These are phyloP conservation scores for Merops nubicus DNA, from an alignment of 2,113 vertebrate species.

Conservation along the genomic window DNA sequence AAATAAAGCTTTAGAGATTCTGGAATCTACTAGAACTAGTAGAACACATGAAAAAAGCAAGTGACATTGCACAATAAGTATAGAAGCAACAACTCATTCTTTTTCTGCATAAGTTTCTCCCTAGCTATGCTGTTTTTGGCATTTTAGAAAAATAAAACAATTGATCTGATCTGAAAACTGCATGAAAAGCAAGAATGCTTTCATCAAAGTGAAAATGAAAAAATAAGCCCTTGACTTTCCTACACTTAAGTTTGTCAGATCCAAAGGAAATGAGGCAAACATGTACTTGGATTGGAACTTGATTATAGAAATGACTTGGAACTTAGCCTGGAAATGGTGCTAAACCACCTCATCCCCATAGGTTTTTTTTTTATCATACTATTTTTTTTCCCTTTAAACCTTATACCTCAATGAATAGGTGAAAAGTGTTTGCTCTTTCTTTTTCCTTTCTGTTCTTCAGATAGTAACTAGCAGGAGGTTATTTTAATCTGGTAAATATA, in stretches of 20 bases:
- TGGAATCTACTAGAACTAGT: background rate
- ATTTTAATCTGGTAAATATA: constrained; percentile 18
- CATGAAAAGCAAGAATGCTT: constrained; percentile 59
- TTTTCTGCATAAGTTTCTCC: constrained; percentile 39
- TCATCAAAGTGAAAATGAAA: constrained; percentile 63
- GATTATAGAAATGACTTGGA: constrained; percentile 65
- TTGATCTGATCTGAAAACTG: constrained; percentile 70
- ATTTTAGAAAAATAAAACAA: constrained; percentile 66
- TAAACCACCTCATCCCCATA: background rate
- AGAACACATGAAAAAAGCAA: constrained; percentile 1
- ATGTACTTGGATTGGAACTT: constrained; percentile 43
- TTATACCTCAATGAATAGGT: background rate
- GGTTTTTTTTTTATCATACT: background rate
- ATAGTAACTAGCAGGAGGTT: background rate
- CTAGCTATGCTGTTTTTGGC: constrained; percentile 39
- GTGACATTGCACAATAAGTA: background rate
- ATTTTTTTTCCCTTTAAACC: background rate
- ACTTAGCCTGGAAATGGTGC: constrained; percentile 23
- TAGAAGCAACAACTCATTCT: background rate
- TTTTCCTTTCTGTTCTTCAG: background rate
- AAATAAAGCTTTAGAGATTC: background rate
- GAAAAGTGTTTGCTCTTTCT: background rate
- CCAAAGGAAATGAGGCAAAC: constrained; percentile 60
- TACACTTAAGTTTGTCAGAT: constrained; percentile 61
- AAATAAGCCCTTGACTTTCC: constrained; percentile 61